phyloP scores from a whole-genome alignment of 64 coral and sea anemone genomes.

The Dendronephthya gigantea region DNA sequence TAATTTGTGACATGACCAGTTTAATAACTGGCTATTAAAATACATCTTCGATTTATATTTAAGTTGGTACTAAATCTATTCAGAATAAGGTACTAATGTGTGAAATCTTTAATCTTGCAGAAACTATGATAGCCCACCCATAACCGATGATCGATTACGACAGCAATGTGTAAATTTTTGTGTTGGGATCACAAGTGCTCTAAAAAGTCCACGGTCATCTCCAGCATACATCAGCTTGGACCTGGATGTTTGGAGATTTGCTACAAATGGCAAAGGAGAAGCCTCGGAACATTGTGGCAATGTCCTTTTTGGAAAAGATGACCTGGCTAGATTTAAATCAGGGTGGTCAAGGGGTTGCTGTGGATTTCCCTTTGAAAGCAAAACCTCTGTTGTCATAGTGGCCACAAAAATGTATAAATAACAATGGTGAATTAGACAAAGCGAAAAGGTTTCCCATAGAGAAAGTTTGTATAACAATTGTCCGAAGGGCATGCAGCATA shows the following conservation, averaged over 20 bases:
- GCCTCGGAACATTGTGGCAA: neutral
- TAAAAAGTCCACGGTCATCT: no score
- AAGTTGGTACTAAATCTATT: no score
- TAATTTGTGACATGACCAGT: no score
- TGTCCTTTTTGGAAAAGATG: neutral
- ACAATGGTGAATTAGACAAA: neutral
- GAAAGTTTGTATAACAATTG: neutral
- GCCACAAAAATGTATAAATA: neutral
- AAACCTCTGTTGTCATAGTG: neutral
- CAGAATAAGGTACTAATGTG: no score
- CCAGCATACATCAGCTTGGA: neutral
- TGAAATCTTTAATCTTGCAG: no score
- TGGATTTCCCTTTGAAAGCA: slow-evolving; percentile 2
- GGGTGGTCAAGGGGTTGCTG: no score
- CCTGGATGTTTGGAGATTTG: slow-evolving; percentile 1
- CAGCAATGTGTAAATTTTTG: no score
- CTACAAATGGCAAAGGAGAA: neutral
- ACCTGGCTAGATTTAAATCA: neutral
- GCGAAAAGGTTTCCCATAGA: neutral
- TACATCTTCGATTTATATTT: no score
- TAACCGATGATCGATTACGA: no score
- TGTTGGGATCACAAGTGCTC: no score
- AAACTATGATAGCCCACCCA: no score
- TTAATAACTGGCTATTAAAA: no score
- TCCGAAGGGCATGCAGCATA: neutral